Evolutionary conservation across 35 echinoderm and acorn worm species (phyloP), one percentile per base, ranked within the genome.

Genomic region (Patiria miniata): DNA sequence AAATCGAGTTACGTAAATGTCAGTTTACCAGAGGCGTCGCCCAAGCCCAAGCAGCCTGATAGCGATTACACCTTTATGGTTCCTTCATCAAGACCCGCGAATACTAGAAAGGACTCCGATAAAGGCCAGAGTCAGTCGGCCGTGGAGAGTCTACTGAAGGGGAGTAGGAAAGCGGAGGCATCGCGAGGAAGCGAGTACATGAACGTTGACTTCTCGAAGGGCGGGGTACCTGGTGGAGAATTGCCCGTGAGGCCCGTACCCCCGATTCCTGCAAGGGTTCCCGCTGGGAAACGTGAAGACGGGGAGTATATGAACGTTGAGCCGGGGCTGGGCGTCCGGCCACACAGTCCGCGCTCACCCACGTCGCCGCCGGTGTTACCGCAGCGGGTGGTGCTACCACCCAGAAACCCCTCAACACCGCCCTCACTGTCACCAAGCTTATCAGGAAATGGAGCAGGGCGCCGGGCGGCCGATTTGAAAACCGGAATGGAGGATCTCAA

Each of bases 251-350:
- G 82, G 2, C 53, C 53, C 19, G 33, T 84, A 17, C 82, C 82
- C 1, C 82, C 82, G 3, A 1, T 58, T 26, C 38, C 57, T 17
- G 15, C 57, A 37, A 22, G 37, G 8, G 23, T 59, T 5, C 18
- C 53, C 1, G 21, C 29, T 15, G 30, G 51, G 36, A 88, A 83
- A 50, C 26, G 73, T n/a, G 88, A 90, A 33, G 83, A 26, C 17
- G 61, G 47, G 3, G 93, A 94, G 52, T 94, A 91, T 58, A 94
- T 94, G 80, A 94, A 95, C 40, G 85, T 95, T 12, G 88, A 95
- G 51, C 39, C 61, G 19, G 90, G 88, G 1, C 40, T 68, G 78
- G 68, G 59, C 3, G 51, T 33, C 32, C 37, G 37, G 16, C 52
- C 78, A 77, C 77, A 77, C 0, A 86, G 52, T n/a, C 77, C 89